Evolutionary conservation across 2,888 invertebrate genomes (phyloP).

Genomic region (Prosapia bicincta): DNA sequence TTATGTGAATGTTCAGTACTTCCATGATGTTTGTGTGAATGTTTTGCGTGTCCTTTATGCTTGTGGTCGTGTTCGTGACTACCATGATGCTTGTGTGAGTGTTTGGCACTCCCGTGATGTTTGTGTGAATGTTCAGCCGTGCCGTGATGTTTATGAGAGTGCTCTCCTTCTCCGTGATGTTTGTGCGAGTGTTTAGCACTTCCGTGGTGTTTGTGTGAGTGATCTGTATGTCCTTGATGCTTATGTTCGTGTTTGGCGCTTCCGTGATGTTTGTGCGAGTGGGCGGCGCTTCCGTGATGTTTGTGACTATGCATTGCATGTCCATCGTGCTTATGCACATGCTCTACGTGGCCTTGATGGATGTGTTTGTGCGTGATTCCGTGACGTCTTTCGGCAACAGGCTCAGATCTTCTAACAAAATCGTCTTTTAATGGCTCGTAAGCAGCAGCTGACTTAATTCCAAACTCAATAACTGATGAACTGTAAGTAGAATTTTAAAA

Average conservation of each 20-base stretch:
- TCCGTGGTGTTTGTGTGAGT: slow-evolving; percentile 30
- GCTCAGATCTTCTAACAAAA: not conserved
- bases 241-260: slow-evolving; percentile 33
- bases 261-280: slow-evolving; percentile 34
- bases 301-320: slow-evolving; percentile 32
- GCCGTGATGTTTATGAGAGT: slow-evolving; percentile 33
- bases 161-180: slow-evolving; percentile 31
- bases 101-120: slow-evolving; percentile 34
- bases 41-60: slow-evolving; percentile 33
- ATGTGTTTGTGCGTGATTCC: slow-evolving; percentile 6
- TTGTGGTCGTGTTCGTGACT: slow-evolving; percentile 32
- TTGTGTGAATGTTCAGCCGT: slow-evolving; percentile 31
- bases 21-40: slow-evolving; percentile 34
- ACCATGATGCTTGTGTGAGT: slow-evolving; percentile 34
- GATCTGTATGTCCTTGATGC: slow-evolving; percentile 29
- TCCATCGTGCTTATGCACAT: slow-evolving; percentile 31
- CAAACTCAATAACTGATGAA: too few relatives aligned
- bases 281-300: slow-evolving; percentile 25
- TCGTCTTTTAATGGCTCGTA: not conserved
- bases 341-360: slow-evolving; percentile 29
- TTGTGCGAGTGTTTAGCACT: slow-evolving; percentile 25
- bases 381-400: not conserved
- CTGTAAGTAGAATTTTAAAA: not conserved
- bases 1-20: slow-evolving; percentile 31
- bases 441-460: too few relatives aligned